Evolutionary conservation across 53 echinoderm and acorn worm species (phyloP).

Genomic region (Hippasteria phrygiana): DNA sequence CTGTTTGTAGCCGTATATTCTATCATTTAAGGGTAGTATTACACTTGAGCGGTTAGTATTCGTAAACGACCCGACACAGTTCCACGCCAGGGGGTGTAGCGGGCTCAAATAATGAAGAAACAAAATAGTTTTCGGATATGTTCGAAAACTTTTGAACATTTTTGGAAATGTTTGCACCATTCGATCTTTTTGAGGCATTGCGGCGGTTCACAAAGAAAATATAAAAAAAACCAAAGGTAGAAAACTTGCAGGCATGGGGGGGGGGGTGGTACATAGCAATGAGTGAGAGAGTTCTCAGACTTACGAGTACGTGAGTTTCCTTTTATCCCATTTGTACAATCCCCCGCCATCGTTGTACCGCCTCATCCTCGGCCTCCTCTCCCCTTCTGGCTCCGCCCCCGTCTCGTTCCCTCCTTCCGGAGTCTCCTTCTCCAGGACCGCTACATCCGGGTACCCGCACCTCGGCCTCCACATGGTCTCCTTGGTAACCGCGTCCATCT

Average conservation of each 20-base stretch:
- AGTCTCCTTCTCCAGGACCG: constrained; percentile 61
- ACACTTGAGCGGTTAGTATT: no score
- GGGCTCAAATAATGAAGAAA: no score
- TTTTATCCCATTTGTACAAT: constrained; percentile 79
- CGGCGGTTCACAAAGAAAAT: no score
- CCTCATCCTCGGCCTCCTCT: constrained; percentile 54
- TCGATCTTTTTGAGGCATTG: no score
- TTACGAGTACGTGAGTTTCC: constrained; percentile 78
- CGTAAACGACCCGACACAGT: no score
- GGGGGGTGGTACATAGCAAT: not conserved
- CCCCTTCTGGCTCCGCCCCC: constrained; percentile 12
- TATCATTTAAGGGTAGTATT: no score
- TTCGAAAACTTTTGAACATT: no score
- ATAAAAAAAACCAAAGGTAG: no score
- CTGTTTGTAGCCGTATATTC: no score
- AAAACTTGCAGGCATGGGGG: not conserved
- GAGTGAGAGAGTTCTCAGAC: not conserved
- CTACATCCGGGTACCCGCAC: constrained; percentile 87
- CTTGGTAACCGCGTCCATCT: constrained; percentile 76
- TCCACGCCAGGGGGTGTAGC: no score
- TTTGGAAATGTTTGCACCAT: no score
- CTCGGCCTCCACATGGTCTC: constrained; percentile 80
- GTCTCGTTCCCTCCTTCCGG: not conserved
- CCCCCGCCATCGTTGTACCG: constrained; percentile 80
- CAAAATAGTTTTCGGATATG: no score